A percentile compares a stretch with the other conserved stretches of the same genome.
Evolutionary conservation across 2,888 invertebrate genomes (phyloP).

Genomic region (Caenorhabditis uteleia): DNA sequence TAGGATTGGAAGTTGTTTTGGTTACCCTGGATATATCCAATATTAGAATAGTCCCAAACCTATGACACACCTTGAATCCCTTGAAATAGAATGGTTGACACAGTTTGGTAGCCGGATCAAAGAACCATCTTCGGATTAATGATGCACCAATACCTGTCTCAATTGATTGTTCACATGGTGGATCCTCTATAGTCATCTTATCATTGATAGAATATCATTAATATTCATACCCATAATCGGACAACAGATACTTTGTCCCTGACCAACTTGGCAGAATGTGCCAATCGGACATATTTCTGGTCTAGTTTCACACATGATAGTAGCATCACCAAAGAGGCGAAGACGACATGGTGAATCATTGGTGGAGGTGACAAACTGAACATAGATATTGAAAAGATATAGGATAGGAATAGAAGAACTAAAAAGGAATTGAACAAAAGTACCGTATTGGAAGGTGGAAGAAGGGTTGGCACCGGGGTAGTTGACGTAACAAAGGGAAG

Average conservation of each 20-base stretch:
- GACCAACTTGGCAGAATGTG: conserved; percentile 51
- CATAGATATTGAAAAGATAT: conserved; percentile 3
- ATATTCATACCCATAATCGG: conserved; percentile 38
- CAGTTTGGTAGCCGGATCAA: conserved; percentile 38
- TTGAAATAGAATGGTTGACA: conserved; percentile 54
- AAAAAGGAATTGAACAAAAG: background rate
- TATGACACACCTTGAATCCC: conserved; percentile 54
- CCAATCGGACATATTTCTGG: conserved; percentile 43
- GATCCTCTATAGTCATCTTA: conserved; percentile 34
- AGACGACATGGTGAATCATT: conserved; percentile 41
- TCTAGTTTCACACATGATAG: conserved; percentile 42
- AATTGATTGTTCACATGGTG: conserved; percentile 48
- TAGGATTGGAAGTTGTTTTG: conserved; percentile 55
- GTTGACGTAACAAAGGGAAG: too few relatives aligned
- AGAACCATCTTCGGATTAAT: conserved; percentile 51
- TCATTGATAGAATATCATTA: background rate
- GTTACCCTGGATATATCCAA: conserved; percentile 42
- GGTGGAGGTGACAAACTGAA: conserved; percentile 15
- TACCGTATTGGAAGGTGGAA: conserved; percentile 20
- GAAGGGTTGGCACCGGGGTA: conserved; percentile 15
- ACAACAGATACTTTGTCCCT: conserved; percentile 56
- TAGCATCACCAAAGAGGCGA: conserved; percentile 37
- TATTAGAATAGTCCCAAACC: too few relatives aligned
- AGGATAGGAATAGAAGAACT: background rate
- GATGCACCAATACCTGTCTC: conserved; percentile 49